Conservation (phyloP, 37 sponge, comb jelly and placozoan genomes). For the Hormiphora californensis region DNA sequence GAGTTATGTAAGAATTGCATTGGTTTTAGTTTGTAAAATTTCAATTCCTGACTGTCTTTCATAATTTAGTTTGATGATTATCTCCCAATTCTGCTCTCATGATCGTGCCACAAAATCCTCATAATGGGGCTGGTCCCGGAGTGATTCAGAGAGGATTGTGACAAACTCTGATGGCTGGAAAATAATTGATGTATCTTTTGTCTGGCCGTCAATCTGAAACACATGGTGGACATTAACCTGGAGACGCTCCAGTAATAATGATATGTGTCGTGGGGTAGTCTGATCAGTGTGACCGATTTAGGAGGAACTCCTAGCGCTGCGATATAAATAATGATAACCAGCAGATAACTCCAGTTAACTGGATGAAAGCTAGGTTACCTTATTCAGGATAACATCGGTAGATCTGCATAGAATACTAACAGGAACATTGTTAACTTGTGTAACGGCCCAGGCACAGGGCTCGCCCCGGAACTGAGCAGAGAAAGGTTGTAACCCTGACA, state of each 20-base stretch:
- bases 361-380: background rate
- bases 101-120: constrained; percentile 46
- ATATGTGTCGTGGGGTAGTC: too few relatives aligned
- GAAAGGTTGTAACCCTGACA: constrained; percentile 37
- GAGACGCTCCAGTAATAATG: background rate
- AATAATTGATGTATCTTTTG: background rate
- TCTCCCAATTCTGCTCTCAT: background rate
- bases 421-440: constrained; percentile 29
- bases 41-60: background rate
- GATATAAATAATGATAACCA: too few relatives aligned
- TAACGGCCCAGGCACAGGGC: constrained; percentile 41
- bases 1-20: background rate
- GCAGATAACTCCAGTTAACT: background rate
- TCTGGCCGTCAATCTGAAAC: constrained; percentile 20
- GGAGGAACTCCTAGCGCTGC: background rate
- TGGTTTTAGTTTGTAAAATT: background rate
- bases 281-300: background rate
- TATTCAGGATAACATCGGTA: constrained; percentile 15
- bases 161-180: constrained; percentile 41
- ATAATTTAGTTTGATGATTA: background rate
- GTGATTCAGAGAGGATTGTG: background rate
- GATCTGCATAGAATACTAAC: constrained; percentile 28
- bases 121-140: constrained; percentile 1
- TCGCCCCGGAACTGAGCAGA: constrained; percentile 36
- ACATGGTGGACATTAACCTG: background rate